These are phyloP conservation scores for Oreonectes daqikongensis DNA, from an alignment of 2,797 vertebrate genomes.

Conservation along the genomic window DNA sequence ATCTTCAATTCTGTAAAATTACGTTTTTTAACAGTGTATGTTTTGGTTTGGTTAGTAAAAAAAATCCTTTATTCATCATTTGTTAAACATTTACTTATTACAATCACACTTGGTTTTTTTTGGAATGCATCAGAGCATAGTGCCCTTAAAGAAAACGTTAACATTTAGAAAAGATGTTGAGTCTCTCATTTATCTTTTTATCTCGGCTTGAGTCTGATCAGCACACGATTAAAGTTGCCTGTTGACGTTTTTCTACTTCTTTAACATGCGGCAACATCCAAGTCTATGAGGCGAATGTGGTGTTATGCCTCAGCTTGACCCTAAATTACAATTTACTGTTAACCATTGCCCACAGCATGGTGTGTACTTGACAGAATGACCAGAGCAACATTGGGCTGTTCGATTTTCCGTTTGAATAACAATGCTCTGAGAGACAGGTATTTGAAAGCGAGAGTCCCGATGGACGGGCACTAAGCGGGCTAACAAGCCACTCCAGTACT, in stretches of 20 bases:
- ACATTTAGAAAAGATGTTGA: no score
- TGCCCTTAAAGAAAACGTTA: no score
- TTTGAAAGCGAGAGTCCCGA: slow-evolving; percentile 54
- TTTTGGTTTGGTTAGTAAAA: no score
- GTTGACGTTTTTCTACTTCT: slow-evolving; percentile 24
- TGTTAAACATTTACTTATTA: no score
- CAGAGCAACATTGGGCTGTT: slow-evolving; percentile 41
- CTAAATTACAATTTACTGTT: slow-evolving; percentile 38
- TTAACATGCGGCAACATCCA: slow-evolving; percentile 4
- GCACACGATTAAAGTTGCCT: slow-evolving; percentile 15
- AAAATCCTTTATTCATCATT: no score
- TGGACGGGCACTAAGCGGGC: slow-evolving; percentile 55
- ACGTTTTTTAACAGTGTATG: no score
- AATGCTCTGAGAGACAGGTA: slow-evolving; percentile 55
- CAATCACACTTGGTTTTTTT: no score
- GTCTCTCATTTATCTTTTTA: background rate
- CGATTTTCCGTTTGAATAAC: slow-evolving; percentile 60
- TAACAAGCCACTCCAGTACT: slow-evolving; percentile 63
- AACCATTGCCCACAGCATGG: slow-evolving; percentile 35
- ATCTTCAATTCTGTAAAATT: no score
- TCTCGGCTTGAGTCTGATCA: background rate
- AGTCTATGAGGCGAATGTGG: background rate
- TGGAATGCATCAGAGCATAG: no score
- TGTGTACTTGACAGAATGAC: slow-evolving; percentile 47
- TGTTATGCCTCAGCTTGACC: slow-evolving; percentile 34